These are phyloP conservation scores for Pachliopta kotzebuea DNA, from an alignment of 2,888 invertebrate genomes.

Conservation along the genomic window DNA sequence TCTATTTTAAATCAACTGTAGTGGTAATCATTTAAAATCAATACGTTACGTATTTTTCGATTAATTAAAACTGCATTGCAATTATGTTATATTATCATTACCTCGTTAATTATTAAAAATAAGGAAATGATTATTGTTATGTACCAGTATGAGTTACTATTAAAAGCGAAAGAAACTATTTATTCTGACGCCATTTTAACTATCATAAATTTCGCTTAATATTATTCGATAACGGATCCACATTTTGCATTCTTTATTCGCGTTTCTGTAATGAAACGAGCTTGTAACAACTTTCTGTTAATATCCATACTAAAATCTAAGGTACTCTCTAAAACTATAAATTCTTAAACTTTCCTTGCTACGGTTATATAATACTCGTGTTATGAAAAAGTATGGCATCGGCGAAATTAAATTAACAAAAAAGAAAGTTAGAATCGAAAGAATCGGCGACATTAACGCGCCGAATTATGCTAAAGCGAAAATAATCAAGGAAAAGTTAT, in stretches of 20 bases:
- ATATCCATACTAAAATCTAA: conserved; percentile 35
- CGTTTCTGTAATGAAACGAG: conserved; percentile 28
- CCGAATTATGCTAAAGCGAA: conserved; percentile 27
- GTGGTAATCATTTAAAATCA: no score
- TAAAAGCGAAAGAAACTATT: neutral
- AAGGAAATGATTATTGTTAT: neutral
- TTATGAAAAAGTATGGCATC: conserved; percentile 30
- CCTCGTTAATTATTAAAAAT: no score
- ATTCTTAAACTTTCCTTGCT: conserved; percentile 36
- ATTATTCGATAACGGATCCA: neutral
- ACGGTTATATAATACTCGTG: conserved; percentile 33
- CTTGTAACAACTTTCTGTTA: conserved; percentile 36
- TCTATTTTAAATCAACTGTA: no score
- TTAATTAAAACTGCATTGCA: no score
- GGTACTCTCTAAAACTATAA: conserved; percentile 36
- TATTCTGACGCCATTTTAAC: neutral
- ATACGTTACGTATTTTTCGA: no score
- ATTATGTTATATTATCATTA: no score
- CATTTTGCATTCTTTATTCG: neutral
- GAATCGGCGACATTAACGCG: conserved; percentile 24
- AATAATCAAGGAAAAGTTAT: conserved; percentile 1
- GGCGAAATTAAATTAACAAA: conserved; percentile 28
- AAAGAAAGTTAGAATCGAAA: conserved; percentile 30
- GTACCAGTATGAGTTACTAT: neutral
- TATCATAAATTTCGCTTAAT: neutral